Evolutionary conservation across 2,113 vertebrate species (phyloP).

Genomic region (Cebus imitator): DNA sequence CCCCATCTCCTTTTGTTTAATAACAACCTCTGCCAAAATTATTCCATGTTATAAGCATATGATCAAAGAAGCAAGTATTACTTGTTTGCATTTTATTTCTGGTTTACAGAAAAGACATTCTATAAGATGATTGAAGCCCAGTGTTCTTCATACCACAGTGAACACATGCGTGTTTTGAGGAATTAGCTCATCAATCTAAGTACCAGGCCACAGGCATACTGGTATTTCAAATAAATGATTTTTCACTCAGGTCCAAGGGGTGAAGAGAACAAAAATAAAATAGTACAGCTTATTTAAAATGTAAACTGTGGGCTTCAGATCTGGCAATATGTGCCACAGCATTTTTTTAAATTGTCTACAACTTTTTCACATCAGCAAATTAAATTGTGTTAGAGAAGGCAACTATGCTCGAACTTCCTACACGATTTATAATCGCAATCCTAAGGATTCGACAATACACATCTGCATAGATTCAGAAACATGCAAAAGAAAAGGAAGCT

Average conservation of each 20-base stretch:
- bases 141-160: neutral
- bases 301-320: neutral
- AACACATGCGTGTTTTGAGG: neutral
- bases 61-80: neutral
- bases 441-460: neutral
- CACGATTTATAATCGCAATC: neutral
- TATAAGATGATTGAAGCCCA: neutral
- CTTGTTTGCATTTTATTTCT: neutral
- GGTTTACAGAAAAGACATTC: neutral
- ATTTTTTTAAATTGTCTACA: neutral
- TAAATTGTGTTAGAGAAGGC: neutral
- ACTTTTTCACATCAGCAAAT: slow-evolving; percentile 44
- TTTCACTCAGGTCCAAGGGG: neutral
- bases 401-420: slow-evolving; percentile 17
- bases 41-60: neutral
- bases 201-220: neutral
- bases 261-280: neutral
- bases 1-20: neutral
- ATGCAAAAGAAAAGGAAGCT: neutral
- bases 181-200: neutral
- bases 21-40: neutral
- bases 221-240: neutral
- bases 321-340: neutral
- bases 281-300: neutral
- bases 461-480: neutral